These are phyloP conservation scores for Calliphora vomitoria DNA, from an alignment of 2,888 invertebrate species.

Conservation along the genomic window DNA sequence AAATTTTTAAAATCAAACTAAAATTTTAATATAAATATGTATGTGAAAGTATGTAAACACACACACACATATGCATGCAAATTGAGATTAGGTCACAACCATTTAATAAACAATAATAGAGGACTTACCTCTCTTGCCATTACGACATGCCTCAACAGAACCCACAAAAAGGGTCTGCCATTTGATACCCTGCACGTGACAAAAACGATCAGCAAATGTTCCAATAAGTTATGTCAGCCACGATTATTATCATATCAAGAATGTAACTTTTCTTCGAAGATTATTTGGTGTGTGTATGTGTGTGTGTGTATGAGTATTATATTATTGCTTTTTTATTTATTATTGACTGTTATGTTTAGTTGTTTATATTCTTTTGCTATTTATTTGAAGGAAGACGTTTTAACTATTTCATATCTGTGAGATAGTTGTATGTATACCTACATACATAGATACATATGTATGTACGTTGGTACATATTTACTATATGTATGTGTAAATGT, in stretches of 20 bases:
- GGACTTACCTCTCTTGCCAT: constrained; percentile 85
- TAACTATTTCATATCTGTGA: neutral
- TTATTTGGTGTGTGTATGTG: neutral
- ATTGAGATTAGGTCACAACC: neutral
- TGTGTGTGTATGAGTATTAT: neutral
- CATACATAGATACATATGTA: constrained; percentile 1
- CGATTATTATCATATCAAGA: constrained; percentile 4
- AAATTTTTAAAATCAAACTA: no score
- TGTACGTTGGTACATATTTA: neutral
- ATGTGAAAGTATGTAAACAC: no score
- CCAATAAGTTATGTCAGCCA: constrained; percentile 77
- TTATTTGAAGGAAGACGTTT: constrained; percentile 63
- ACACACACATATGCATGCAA: no score
- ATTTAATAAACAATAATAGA: neutral
- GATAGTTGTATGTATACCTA: constrained; percentile 19
- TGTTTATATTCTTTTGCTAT: constrained; percentile 8
- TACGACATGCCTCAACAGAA: constrained; percentile 85
- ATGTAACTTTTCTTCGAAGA: neutral
- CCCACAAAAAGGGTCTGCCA: constrained; percentile 83
- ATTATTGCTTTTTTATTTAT: constrained; percentile 31
- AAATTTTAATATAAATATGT: no score
- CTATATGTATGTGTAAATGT: neutral
- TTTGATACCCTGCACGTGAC: constrained; percentile 78
- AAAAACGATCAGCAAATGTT: constrained; percentile 74
- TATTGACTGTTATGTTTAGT: constrained; percentile 19